Evolutionary conservation across 1,140 invertebrate genomes (phyloP).

Genomic region (Aphelinus certus): DNA sequence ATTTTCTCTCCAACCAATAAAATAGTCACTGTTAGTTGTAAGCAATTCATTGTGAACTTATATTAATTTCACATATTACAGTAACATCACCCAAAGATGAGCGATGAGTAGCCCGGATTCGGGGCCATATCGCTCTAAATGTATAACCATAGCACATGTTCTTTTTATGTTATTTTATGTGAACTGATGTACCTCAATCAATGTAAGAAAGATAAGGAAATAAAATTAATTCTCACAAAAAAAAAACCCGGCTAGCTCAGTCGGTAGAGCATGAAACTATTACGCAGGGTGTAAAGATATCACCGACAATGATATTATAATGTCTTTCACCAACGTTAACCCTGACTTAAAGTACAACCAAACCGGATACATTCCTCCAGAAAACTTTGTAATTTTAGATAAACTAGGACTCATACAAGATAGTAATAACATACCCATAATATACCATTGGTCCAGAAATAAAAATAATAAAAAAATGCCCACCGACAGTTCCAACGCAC

Average conservation of each 20-base stretch:
- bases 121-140: too few species aligned
- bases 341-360: neutral
- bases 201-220: too few species aligned
- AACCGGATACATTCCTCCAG: neutral
- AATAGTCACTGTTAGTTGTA: too few species aligned
- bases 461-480: neutral
- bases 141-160: too few species aligned
- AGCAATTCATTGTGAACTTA: too few species aligned
- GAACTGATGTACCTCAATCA: too few species aligned
- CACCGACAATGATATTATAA: neutral
- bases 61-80: too few species aligned
- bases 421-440: neutral
- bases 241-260: constrained; percentile 61
- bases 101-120: too few species aligned
- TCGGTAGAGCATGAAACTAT: constrained; percentile 69
- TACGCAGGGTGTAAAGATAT: constrained; percentile 13
- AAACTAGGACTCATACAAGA: constrained; percentile 3
- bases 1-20: too few species aligned
- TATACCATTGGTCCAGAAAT: neutral
- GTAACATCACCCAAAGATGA: too few species aligned
- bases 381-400: constrained; percentile 18
- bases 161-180: too few species aligned
- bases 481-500: neutral
- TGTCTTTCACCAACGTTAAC: neutral
- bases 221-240: too few species aligned